phyloP scores from a whole-genome alignment of 2,113 vertebrate species.

The Parus major region DNA sequence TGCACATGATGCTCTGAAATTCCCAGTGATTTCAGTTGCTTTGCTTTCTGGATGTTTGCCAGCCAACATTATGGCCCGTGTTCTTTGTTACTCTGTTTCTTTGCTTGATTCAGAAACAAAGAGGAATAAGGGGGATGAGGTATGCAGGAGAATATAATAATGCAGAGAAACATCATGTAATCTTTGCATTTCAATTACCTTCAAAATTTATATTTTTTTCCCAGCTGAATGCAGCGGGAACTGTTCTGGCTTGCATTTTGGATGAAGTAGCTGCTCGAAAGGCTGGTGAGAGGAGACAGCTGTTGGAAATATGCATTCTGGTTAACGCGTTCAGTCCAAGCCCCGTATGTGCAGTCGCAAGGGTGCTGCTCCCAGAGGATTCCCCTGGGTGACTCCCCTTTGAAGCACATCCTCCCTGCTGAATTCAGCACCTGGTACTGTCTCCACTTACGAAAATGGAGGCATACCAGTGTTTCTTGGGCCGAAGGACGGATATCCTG shows the following conservation, averaged over 20 bases:
- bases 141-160: background rate
- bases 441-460: background rate
- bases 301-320: background rate
- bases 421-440: background rate
- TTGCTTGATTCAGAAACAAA: background rate
- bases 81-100: background rate
- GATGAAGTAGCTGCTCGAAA: background rate
- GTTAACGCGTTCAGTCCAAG: background rate
- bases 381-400: background rate
- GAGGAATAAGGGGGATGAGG: background rate
- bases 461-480: background rate
- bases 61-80: background rate
- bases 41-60: background rate
- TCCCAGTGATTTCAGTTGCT: background rate
- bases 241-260: background rate
- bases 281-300: background rate
- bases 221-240: background rate
- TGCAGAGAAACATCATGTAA: background rate
- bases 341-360: fast-evolving
- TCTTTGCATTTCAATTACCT: slow-evolving; percentile 12
- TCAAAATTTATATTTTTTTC: background rate
- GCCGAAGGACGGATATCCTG: background rate
- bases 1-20: background rate
- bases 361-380: background rate
- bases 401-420: background rate